A percentile compares a stretch with the other conserved stretches of the same genome.
Evolutionary conservation across 2,113 vertebrate genomes (phyloP).

Genomic region (Labrus mixtus): DNA sequence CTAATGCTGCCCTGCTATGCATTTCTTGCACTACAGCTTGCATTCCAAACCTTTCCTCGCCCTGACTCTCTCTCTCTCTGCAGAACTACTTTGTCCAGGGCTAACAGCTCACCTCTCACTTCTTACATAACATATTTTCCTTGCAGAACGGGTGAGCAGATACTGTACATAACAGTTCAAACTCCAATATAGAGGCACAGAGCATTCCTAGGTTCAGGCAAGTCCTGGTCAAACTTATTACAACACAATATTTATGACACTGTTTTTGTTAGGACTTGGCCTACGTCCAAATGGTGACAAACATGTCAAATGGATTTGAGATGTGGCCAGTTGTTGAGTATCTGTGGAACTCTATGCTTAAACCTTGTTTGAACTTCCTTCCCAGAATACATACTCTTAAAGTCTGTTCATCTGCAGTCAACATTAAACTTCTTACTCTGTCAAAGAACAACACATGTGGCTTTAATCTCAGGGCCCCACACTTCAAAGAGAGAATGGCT

Average conservation of each 20-base stretch:
- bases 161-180: conserved; percentile 53
- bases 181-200: conserved; percentile 52
- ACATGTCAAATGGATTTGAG: not conserved
- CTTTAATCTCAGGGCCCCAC: conserved; percentile 37
- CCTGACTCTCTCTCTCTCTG: conserved; percentile 10
- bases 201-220: conserved; percentile 28
- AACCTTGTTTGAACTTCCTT: not conserved
- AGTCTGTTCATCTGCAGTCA: not conserved
- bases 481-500: conserved; percentile 47
- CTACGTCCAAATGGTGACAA: not conserved
- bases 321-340: not conserved
- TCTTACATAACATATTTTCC: conserved; percentile 82
- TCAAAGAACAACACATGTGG: conserved; percentile 35
- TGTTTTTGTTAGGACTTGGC: not conserved
- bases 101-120: conserved; percentile 43
- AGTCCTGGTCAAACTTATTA: conserved; percentile 24
- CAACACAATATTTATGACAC: conserved; percentile 33
- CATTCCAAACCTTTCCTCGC: conserved; percentile 50
- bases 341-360: not conserved
- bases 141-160: conserved; percentile 31
- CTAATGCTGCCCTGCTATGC: conserved; percentile 9
- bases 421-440: not conserved
- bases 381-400: not conserved
- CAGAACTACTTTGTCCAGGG: conserved; percentile 65
- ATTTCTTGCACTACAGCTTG: conserved; percentile 18